A percentile compares a stretch with the other conserved stretches of the same genome.
Evolutionary conservation across 2,888 invertebrate genomes (phyloP).

Genomic region (Allolobophora icterica): DNA sequence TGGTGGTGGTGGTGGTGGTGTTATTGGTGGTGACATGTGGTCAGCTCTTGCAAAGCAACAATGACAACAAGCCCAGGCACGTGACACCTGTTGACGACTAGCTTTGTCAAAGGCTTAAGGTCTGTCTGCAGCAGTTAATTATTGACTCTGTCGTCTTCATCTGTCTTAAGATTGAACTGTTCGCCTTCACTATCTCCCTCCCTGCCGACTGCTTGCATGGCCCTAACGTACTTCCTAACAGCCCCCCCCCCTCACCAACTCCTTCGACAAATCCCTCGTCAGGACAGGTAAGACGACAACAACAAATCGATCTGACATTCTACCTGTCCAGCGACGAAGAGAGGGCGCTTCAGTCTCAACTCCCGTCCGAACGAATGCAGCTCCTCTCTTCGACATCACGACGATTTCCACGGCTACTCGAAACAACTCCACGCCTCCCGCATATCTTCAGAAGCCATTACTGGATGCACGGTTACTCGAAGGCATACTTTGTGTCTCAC

Average conservation of each 20-base stretch:
- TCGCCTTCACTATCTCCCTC: background rate
- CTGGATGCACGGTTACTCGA: background rate
- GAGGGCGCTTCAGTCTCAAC: background rate
- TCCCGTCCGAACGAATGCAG: background rate
- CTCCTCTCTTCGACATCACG: background rate
- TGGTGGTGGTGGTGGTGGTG: too few relatives aligned
- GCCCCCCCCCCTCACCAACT: too few relatives aligned
- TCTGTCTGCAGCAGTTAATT: background rate
- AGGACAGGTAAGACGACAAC: conserved; percentile 1
- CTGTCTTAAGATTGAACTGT: too few relatives aligned
- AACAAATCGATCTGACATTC: background rate
- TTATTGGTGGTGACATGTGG: too few relatives aligned
- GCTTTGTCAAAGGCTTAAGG: background rate
- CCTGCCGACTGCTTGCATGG: background rate
- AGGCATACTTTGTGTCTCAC: too few relatives aligned
- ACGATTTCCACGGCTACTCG: background rate
- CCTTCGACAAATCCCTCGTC: background rate
- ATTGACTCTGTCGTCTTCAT: background rate
- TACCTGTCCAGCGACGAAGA: background rate
- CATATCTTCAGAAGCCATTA: background rate
- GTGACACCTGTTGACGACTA: background rate
- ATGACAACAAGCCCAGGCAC: background rate
- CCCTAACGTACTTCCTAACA: too few relatives aligned
- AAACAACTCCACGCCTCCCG: background rate
- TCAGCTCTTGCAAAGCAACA: too few relatives aligned